Evolutionary conservation across 2,113 vertebrate genomes (phyloP), one percentile per base, ranked within the genome.

Genomic region (Paedocypris sp.): DNA sequence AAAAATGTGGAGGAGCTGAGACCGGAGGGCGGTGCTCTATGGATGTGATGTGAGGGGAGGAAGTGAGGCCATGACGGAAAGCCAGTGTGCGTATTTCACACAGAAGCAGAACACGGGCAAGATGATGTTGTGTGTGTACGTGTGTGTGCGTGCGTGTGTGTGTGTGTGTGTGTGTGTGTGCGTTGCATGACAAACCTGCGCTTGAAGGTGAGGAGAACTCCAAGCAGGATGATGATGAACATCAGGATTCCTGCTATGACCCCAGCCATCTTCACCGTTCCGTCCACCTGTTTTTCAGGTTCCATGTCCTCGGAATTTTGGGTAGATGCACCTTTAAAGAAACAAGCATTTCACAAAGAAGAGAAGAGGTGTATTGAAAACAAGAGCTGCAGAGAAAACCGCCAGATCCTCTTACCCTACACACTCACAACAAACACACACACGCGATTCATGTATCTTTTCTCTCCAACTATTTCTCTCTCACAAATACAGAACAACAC

Each of bases 201-300:
- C 72, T 98, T 98, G 81, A 98, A 95, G 66, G 92, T 93, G 42
- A 98, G 92, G 74, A 94, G 88, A 23, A 92, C 88, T 0, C 94
- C 94, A 51, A 98, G 75, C 28, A 98, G 90, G 71, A 98, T 95
- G 71, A 98, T 94, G 73, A 96, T 84, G 78, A 96, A 97, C 93
- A 98, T 94, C 64, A 98, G 86, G 50, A 97, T 91, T 5, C 94
- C 94, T 0, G 92, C 92, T 13, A 98, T 89, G 45, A 97, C 93
- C 1, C 94, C 94, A 0, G 93, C 94, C 88, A 97, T 93, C 75
- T 98, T 97, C 73, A 97, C 92, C 0, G 92, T 96, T 73, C 82
- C 88, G 80, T 98, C 93, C 38, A 91, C 91, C 76, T 95, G 94
- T 69, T 97, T 95, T 82, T 98, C 94, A 0, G 93, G 94, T 66